Conservation (phyloP, 30 jellyfish, hydroid and myxozoan species). For the Cassiopea xamachana region DNA sequence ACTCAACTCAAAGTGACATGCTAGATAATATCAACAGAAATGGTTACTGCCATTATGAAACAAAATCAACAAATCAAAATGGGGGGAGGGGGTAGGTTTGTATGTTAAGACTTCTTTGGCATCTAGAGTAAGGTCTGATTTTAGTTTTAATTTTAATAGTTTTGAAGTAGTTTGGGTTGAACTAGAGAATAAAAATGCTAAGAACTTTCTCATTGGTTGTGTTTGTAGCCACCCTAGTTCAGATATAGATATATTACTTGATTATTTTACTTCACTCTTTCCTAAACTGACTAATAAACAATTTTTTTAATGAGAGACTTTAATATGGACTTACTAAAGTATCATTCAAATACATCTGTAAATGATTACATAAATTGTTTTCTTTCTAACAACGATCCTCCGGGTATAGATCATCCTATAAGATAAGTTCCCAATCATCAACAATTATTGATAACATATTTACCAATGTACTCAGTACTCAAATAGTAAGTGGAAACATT, state of each 20-base stretch:
- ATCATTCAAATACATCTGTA: constrained; percentile 17
- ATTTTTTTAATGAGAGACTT: constrained; percentile 30
- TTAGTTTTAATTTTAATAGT: neutral
- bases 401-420: constrained; percentile 34
- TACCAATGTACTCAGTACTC: constrained; percentile 11
- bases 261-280: constrained; percentile 14
- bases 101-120: constrained; percentile 29
- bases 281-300: constrained; percentile 6
- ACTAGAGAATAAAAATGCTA: constrained; percentile 9
- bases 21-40: neutral
- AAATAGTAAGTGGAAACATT: constrained; percentile 45
- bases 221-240: constrained; percentile 10
- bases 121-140: constrained; percentile 4
- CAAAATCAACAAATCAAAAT: constrained; percentile 44
- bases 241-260: constrained; percentile 1
- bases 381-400: constrained; percentile 5
- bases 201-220: neutral
- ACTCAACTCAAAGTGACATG: constrained; percentile 2
- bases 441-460: constrained; percentile 30
- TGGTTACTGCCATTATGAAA: constrained; percentile 5
- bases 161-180: constrained; percentile 62
- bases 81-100: constrained; percentile 63
- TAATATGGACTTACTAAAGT: constrained; percentile 35
- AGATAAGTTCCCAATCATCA: neutral
- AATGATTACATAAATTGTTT: neutral